Evolutionary conservation across 2,113 vertebrate genomes (phyloP).

Genomic region (Phrynosoma platyrhinos): DNA sequence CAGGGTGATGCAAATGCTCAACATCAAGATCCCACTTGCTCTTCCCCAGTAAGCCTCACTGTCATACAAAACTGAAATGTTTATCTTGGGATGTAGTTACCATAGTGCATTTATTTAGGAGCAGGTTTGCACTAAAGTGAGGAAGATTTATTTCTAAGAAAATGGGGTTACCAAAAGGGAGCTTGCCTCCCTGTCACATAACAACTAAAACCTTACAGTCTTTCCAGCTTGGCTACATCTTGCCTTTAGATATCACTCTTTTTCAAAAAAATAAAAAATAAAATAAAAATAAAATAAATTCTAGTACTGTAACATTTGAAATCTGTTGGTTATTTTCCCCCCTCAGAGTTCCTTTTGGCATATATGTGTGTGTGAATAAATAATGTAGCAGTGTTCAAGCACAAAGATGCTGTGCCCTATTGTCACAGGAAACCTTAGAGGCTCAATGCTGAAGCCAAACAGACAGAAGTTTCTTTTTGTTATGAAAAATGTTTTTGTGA

Average conservation of each 20-base stretch:
- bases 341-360: slow-evolving; percentile 8
- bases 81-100: not conserved
- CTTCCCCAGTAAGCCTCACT: not conserved
- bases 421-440: slow-evolving; percentile 71
- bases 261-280: not conserved
- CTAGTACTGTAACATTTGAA: not conserved
- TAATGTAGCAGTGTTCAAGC: slow-evolving; percentile 48
- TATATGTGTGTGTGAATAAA: slow-evolving; percentile 31
- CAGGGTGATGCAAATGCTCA: not conserved
- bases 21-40: not conserved
- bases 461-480: slow-evolving; percentile 72
- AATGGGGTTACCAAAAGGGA: not conserved
- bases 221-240: not conserved
- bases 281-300: not conserved
- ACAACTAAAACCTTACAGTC: not conserved
- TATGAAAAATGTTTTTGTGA: slow-evolving; percentile 77
- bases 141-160: not conserved
- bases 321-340: not conserved
- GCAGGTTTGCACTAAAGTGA: not conserved
- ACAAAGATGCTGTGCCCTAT: slow-evolving; percentile 64
- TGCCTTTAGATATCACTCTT: not conserved
- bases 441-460: slow-evolving; percentile 66
- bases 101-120: not conserved
- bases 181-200: not conserved
- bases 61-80: not conserved